Evolutionary conservation across 1,140 invertebrate genomes (phyloP).

Genomic region (Habropoda laboriosa): DNA sequence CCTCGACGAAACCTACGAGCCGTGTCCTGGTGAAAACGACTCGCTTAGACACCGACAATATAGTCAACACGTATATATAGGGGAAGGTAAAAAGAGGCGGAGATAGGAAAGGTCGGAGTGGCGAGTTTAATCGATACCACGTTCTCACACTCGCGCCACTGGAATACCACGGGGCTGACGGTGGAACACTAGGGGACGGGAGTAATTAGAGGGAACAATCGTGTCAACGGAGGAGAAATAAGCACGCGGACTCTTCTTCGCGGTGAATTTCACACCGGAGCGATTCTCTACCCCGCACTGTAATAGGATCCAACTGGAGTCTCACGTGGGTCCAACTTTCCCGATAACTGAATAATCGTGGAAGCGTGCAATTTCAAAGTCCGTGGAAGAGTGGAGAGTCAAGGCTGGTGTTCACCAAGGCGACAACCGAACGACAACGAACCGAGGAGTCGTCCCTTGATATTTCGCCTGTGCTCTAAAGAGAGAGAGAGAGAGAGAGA

Average conservation of each 20-base stretch:
- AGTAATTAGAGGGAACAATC: conserved; percentile 55
- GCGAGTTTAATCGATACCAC: conserved; percentile 57
- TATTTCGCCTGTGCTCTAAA: too few species aligned
- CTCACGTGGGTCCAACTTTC: neutral
- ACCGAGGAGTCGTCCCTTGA: neutral
- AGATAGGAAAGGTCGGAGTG: too few species aligned
- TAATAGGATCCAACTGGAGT: conserved; percentile 14
- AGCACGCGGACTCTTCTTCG: conserved; percentile 4
- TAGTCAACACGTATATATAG: neutral
- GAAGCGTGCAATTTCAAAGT: neutral
- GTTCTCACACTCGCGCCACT: conserved; percentile 9
- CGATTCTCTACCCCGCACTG: neutral
- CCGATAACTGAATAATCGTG: neutral
- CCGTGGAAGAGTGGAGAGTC: neutral
- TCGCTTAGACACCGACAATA: neutral
- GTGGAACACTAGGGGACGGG: neutral
- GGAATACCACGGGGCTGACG: conserved; percentile 1
- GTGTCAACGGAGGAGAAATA: conserved; percentile 17
- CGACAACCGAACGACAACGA: neutral
- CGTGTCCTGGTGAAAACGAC: conserved; percentile 4
- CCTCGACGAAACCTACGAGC: neutral
- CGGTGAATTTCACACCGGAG: conserved; percentile 30
- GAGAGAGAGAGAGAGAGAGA: too few species aligned
- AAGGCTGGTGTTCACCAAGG: neutral
- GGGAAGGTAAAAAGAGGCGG: neutral